Base-by-base conservation (phyloP, 2,888 invertebrate species). In the Dione juno region DNA sequence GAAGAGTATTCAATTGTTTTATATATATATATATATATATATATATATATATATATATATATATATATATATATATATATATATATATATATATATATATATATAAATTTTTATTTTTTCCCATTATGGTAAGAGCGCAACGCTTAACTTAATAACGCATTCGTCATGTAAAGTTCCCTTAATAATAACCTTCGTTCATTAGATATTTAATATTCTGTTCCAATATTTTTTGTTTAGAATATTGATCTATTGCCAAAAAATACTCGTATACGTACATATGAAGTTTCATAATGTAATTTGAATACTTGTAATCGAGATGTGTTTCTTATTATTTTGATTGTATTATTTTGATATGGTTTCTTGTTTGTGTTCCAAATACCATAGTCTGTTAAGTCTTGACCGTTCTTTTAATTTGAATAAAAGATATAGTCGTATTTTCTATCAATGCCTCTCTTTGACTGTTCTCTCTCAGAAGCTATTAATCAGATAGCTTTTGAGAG, bases 151-250 rank as follows among this genome's bases (percentile, higher is more conserved):
- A n/a, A n/a, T n/a, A n/a, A n/a, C n/a, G n/a, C n/a, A n/a, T 37
- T 13, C 37, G 35, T 54, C n/a, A 54, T 16, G 10, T 16, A 45
- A n/a, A 28, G 11, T 61, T 61, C 43, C 43, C 8, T 11, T 21
- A 61, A 16, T 7, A 9, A 14, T 43, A 45, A 61, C 61, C 61
- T 61, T 61, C 45, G 7, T 45, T 35, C 3, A 35, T 35, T n/a
- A 28, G 28, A 45, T 16, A 61, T 28, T 61, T 5, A 45, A 61
- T 45, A 61, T 45, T 45, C 1, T 1, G 10, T 37, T 37, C 37
- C n/a, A 28, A 37, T n/a, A 10, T 37, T 57, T 16, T 57, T 16
- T 53, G 14, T 54, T n/a, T 9, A 54, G n/a, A 57, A 28, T 14
- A 53, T 14, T 28, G 0, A 57, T 37, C 6, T 57, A 40, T 37